Evolutionary conservation across 2,797 vertebrate genomes (phyloP).

Genomic region (Carapus acus): DNA sequence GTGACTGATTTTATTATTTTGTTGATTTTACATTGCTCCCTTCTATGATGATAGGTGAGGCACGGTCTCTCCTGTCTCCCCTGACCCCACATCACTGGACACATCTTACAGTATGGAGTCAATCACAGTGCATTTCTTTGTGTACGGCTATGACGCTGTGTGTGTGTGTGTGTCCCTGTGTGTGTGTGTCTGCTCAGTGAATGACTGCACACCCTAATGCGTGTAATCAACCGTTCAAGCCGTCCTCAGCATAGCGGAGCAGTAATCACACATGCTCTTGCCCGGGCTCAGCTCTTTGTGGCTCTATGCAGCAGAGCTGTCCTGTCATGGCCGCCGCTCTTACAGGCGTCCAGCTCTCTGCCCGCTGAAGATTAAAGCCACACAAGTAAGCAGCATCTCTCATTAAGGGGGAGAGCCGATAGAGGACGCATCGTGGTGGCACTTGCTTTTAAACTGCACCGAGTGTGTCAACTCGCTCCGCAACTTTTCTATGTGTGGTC

Average conservation of each 20-base stretch:
- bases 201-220: neutral
- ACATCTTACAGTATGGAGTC: too few species aligned
- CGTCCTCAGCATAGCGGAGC: constrained; percentile 9
- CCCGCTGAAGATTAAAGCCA: constrained; percentile 36
- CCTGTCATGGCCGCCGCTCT: constrained; percentile 36
- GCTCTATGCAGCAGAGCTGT: constrained; percentile 29
- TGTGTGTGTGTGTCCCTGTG: neutral
- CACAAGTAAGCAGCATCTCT: constrained; percentile 11
- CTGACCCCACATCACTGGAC: too few species aligned
- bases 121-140: neutral
- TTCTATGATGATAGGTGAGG: too few species aligned
- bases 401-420: constrained; percentile 9
- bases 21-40: too few species aligned
- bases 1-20: too few species aligned
- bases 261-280: constrained; percentile 32
- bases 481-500: constrained; percentile 29
- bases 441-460: constrained; percentile 35
- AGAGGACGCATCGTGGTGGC: constrained; percentile 22
- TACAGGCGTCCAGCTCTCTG: constrained; percentile 29
- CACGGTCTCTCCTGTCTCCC: too few species aligned
- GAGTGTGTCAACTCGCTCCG: too few species aligned
- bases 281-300: constrained; percentile 28
- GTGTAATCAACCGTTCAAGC: constrained; percentile 20
- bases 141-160: neutral
- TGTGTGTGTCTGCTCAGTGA: neutral